phyloP scores from a whole-genome alignment of 2,797 vertebrate genomes.

The Crenuchus spilurus region DNA sequence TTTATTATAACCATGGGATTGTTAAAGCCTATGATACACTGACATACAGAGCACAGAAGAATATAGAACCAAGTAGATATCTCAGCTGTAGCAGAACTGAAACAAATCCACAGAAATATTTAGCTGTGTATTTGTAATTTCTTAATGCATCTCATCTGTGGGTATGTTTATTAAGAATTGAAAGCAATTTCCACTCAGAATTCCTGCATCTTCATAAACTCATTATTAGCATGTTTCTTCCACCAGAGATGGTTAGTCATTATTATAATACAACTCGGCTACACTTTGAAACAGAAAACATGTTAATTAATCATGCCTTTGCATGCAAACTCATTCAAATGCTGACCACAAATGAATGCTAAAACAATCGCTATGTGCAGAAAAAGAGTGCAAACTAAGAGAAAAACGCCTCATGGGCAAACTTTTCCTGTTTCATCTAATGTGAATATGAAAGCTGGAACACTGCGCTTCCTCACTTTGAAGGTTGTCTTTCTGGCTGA shows the following conservation, averaged over 20 bases:
- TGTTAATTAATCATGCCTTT: conserved; percentile 67
- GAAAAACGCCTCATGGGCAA: conserved; percentile 35
- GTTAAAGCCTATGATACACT: background rate
- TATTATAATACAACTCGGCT: conserved; percentile 62
- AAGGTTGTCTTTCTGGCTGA: conserved; percentile 10
- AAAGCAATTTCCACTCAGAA: conserved; percentile 56
- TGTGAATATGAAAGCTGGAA: conserved; percentile 27
- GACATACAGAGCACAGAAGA: conserved; percentile 18
- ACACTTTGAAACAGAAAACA: conserved; percentile 65
- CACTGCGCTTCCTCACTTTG: conserved; percentile 10
- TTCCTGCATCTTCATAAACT: conserved; percentile 68
- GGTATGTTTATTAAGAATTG: conserved; percentile 64
- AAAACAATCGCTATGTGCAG: conserved; percentile 49
- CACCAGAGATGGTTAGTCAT: conserved; percentile 60
- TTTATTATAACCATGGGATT: conserved; percentile 17
- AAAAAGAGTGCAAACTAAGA: conserved; percentile 50
- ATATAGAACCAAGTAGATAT: background rate
- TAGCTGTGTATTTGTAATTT: conserved; percentile 56
- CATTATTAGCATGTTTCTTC: conserved; percentile 65
- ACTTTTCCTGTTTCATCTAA: conserved; percentile 30
- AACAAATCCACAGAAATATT: conserved; percentile 40
- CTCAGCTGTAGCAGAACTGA: conserved; percentile 35
- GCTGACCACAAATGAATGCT: conserved; percentile 54
- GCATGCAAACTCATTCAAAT: conserved; percentile 59
- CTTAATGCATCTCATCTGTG: conserved; percentile 48